These are phyloP conservation scores for Falco punctatus DNA, from an alignment of 2,113 vertebrate species.

Conservation along the genomic window DNA sequence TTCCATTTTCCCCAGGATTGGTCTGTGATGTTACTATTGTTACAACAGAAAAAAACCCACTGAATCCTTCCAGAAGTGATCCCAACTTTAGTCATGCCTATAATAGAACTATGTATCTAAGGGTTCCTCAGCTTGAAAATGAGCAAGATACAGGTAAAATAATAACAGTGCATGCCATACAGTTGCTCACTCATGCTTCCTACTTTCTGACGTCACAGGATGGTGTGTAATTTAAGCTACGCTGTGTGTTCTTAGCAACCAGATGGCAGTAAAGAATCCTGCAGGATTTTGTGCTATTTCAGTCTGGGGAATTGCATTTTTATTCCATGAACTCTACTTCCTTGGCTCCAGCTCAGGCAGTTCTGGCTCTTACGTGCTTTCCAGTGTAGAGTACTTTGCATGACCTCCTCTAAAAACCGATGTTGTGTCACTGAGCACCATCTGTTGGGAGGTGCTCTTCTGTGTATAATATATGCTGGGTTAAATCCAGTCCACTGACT, in stretches of 20 bases:
- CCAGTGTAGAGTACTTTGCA: neutral
- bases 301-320: neutral
- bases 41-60: neutral
- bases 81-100: neutral
- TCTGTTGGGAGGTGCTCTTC: neutral
- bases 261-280: slow-evolving; percentile 2
- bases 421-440: neutral
- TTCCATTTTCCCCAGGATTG: neutral
- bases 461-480: fast-evolving
- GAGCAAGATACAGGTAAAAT: neutral
- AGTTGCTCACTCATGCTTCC: neutral
- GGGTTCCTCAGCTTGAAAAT: neutral
- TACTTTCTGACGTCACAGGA: neutral
- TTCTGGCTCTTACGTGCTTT: neutral
- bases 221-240: neutral
- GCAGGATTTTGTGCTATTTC: neutral
- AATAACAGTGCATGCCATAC: neutral
- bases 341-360: neutral
- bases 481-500: neutral
- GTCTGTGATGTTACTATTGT: neutral
- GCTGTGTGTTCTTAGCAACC: neutral
- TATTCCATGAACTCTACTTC: neutral
- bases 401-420: neutral
- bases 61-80: neutral
- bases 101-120: neutral